Conservation (phyloP, 2,888 invertebrate genomes). For the Drosophila borborema region DNA sequence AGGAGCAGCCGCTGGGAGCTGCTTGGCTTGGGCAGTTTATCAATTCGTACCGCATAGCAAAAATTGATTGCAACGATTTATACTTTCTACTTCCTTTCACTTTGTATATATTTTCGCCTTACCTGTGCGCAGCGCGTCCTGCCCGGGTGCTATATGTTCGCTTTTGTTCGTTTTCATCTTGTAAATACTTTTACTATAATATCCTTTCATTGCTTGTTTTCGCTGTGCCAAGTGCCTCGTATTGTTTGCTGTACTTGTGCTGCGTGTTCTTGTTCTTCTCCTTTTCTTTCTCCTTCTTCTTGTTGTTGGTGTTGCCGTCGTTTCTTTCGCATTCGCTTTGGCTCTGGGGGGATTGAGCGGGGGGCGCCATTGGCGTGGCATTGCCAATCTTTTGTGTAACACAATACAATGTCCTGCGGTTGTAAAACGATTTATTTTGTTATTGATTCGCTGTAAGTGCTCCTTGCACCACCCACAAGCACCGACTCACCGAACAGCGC, state of each 20-base stretch:
- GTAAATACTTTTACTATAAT: constrained; percentile 80
- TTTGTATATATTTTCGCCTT: constrained; percentile 66
- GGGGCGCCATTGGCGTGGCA: constrained; percentile 24
- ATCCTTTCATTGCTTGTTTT: constrained; percentile 79
- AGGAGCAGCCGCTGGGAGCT: not conserved
- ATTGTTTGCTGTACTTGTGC: constrained; percentile 61
- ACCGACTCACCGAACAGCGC: not conserved
- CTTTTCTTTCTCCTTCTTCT: not conserved
- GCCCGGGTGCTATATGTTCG: constrained; percentile 14
- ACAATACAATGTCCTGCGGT: constrained; percentile 81
- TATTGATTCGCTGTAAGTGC: constrained; percentile 80
- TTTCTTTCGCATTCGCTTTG: constrained; percentile 69
- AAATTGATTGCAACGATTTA: constrained; percentile 81
- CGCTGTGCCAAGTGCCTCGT: constrained; percentile 73
- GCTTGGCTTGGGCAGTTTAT: constrained; percentile 71
- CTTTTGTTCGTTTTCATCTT: constrained; percentile 66
- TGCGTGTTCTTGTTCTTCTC: constrained; percentile 28
- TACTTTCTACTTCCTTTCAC: constrained; percentile 82
- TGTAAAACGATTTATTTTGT: constrained; percentile 82
- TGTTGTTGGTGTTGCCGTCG: constrained; percentile 14
- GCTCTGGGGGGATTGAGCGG: constrained; percentile 32
- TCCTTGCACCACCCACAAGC: constrained; percentile 46
- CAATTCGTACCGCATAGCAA: constrained; percentile 80
- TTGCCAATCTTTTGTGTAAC: constrained; percentile 78
- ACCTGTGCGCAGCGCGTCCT: constrained; percentile 21